A percentile compares a stretch with the other conserved stretches of the same genome.
These are phyloP conservation scores for Herminia tarsipennalis DNA, from an alignment of 2,888 invertebrate genomes.

Conservation along the genomic window DNA sequence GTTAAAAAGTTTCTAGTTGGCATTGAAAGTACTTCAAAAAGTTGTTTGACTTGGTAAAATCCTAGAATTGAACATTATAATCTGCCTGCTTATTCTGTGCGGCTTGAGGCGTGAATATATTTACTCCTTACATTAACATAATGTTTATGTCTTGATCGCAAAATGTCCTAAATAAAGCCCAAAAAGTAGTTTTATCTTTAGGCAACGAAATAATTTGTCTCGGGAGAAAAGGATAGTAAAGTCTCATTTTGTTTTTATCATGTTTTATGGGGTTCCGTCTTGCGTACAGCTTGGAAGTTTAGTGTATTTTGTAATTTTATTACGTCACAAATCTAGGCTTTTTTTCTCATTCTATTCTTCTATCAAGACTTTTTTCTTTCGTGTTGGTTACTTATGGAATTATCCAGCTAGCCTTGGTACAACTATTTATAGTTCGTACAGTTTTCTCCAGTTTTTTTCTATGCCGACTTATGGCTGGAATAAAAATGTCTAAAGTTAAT, in stretches of 20 bases:
- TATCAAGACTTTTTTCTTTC: too few species aligned
- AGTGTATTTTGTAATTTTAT: not conserved
- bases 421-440: too few species aligned
- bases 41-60: not conserved
- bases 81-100: too few species aligned
- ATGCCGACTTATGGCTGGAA: too few species aligned
- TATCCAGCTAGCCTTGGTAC: too few species aligned
- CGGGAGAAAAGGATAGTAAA: slow-evolving; percentile 22
- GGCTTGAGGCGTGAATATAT: not conserved
- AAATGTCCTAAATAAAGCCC: slow-evolving; percentile 19
- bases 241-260: slow-evolving; percentile 34
- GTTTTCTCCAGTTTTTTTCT: too few species aligned
- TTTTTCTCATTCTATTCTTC: too few species aligned
- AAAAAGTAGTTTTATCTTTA: slow-evolving; percentile 32
- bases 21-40: not conserved
- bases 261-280: slow-evolving; percentile 26
- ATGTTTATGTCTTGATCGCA: slow-evolving; percentile 8
- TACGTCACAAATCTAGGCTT: not conserved
- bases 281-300: slow-evolving; percentile 8
- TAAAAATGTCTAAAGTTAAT: too few species aligned
- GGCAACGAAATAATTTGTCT: slow-evolving; percentile 35
- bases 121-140: slow-evolving; percentile 24
- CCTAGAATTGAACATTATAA: not conserved
- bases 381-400: too few species aligned
- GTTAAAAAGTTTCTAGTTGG: too few species aligned